Evolutionary conservation across 1,140 invertebrate species (phyloP).

Genomic region (Limonius californicus): DNA sequence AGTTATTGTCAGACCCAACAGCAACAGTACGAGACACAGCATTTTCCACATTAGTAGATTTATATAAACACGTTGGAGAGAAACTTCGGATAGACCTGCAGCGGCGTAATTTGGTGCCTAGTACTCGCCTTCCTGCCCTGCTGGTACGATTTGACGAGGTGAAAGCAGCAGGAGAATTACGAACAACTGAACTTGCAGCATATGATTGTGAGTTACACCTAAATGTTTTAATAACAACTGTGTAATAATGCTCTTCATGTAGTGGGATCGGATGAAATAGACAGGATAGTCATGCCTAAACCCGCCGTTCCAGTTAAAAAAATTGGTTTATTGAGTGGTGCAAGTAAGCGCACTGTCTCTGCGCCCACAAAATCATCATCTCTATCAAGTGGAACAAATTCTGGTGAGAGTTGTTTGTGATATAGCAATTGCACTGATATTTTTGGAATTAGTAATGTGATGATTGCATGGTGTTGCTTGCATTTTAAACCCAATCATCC

Average conservation of each 20-base stretch:
- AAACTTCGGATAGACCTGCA: slow-evolving; percentile 77
- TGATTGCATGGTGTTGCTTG: neutral
- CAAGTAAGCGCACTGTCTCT: slow-evolving; percentile 33
- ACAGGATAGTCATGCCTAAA: slow-evolving; percentile 42
- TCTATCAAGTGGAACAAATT: slow-evolving; percentile 16
- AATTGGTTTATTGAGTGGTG: slow-evolving; percentile 33
- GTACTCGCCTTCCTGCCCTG: slow-evolving; percentile 73
- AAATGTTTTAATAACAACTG: slow-evolving; percentile 4
- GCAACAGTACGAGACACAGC: slow-evolving; percentile 83
- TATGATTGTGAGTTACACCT: slow-evolving; percentile 30
- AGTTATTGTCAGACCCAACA: slow-evolving; percentile 85
- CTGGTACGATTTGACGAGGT: slow-evolving; percentile 86
- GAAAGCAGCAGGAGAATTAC: slow-evolving; percentile 69
- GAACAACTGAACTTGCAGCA: slow-evolving; percentile 63
- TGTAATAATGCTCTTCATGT: neutral
- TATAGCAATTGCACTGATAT: no score
- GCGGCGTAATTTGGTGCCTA: slow-evolving; percentile 75
- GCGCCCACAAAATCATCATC: slow-evolving; percentile 18
- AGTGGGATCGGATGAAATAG: slow-evolving; percentile 42
- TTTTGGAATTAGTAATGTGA: no score
- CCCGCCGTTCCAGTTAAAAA: slow-evolving; percentile 44
- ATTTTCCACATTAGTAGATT: slow-evolving; percentile 78
- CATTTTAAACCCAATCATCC: no score
- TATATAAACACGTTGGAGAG: slow-evolving; percentile 92
- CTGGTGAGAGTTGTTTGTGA: no score